phyloP scores from a whole-genome alignment of 2,888 invertebrate genomes.

The Steinernema carpocapsae region DNA sequence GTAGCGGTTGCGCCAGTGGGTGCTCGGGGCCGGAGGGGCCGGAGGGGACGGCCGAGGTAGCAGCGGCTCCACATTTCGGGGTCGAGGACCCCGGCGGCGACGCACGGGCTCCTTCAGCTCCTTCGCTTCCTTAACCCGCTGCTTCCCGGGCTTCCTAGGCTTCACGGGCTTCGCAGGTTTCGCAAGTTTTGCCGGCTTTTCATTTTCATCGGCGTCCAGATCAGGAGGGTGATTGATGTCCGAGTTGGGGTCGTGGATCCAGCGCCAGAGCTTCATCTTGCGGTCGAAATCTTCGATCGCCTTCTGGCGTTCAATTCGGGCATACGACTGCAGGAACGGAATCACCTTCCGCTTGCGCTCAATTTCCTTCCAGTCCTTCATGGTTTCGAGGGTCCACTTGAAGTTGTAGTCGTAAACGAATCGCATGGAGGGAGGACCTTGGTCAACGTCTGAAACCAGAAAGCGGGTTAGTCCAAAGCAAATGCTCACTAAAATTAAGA shows the following conservation, averaged over 20 bases:
- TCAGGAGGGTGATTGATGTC: background rate
- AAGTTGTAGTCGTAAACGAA: too few relatives aligned
- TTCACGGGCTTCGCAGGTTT: background rate
- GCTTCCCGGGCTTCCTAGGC: background rate
- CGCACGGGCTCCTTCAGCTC: background rate
- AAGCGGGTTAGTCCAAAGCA: too few relatives aligned
- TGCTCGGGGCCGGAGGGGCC: background rate
- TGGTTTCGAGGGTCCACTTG: too few relatives aligned
- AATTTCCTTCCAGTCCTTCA: too few relatives aligned
- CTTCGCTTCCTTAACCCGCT: background rate
- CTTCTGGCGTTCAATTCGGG: conserved; percentile 17
- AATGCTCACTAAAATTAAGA: too few relatives aligned
- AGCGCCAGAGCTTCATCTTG: conserved; percentile 24
- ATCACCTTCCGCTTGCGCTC: too few relatives aligned
- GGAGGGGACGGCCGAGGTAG: background rate
- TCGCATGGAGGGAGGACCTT: too few relatives aligned
- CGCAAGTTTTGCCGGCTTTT: background rate
- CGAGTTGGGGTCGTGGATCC: conserved; percentile 16
- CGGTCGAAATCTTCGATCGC: conserved; percentile 19
- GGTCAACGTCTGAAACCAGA: too few relatives aligned
- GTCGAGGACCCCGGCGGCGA: background rate
- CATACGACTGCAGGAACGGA: conserved; percentile 11
- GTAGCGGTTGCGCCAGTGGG: background rate
- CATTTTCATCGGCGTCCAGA: background rate
- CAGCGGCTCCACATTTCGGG: background rate